Evolutionary conservation across 2,113 vertebrate genomes (phyloP).

Genomic region (Megaceryle maxima): DNA sequence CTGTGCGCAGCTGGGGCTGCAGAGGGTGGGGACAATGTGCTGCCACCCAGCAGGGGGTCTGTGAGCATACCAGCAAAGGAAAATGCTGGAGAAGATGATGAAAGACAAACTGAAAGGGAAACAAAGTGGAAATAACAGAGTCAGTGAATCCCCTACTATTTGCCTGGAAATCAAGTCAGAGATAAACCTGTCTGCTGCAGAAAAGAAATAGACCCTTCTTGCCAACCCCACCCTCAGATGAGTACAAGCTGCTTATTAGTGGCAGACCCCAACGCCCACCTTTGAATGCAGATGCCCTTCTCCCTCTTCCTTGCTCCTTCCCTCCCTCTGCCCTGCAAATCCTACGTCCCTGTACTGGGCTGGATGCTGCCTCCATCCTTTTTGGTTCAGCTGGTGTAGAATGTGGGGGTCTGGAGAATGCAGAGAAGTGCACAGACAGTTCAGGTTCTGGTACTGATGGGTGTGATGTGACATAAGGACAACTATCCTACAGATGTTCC

Average conservation of each 20-base stretch:
- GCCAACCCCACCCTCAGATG: background rate
- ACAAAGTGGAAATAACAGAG: background rate
- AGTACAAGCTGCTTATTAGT: background rate
- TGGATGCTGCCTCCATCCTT: background rate
- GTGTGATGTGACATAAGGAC: background rate
- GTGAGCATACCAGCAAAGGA: background rate
- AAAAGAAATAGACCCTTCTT: background rate
- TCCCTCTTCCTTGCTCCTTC: rapidly evolving
- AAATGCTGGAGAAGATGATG: background rate
- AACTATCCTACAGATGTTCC: background rate
- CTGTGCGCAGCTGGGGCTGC: background rate
- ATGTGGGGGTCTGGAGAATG: no score
- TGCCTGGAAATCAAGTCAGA: background rate
- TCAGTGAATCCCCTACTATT: background rate
- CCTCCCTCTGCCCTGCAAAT: background rate
- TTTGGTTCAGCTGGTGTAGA: background rate
- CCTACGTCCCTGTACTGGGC: rapidly evolving
- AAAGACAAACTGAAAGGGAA: background rate
- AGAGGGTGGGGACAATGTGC: rapidly evolving
- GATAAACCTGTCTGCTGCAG: background rate
- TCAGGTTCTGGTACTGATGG: rapidly evolving
- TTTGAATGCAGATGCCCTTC: background rate
- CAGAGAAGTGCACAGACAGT: rapidly evolving
- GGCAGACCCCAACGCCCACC: background rate
- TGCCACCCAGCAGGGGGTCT: background rate